Conservation (phyloP, 2,888 invertebrate species). For the Lasioglossum lativentre region DNA sequence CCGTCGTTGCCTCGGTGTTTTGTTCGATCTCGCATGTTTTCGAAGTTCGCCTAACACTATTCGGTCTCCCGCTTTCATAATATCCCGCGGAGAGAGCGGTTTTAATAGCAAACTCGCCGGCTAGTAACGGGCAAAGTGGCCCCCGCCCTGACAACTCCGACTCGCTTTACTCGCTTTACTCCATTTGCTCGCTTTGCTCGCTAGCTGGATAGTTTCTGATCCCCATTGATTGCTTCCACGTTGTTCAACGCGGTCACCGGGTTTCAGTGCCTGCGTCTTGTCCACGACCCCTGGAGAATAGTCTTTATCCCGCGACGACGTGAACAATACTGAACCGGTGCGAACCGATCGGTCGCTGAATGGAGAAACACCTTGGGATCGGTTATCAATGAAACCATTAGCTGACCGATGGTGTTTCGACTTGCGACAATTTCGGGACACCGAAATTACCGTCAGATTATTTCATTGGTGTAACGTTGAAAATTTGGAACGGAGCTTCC, state of each 20-base stretch:
- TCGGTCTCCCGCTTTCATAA: background rate
- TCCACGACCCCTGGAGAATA: background rate
- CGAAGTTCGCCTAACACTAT: background rate
- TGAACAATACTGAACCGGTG: background rate
- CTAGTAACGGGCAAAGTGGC: background rate
- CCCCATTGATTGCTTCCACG: slow-evolving; percentile 14
- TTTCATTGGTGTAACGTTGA: background rate
- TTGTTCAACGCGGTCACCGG: background rate
- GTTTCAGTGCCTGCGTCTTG: background rate
- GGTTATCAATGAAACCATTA: background rate
- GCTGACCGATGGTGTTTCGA: background rate
- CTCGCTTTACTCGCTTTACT: background rate
- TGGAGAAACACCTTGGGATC: background rate
- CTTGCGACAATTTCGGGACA: background rate
- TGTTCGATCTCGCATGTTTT: background rate
- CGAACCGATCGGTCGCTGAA: background rate
- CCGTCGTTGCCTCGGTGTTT: background rate
- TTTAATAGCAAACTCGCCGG: slow-evolving; percentile 2
- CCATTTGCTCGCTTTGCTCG: background rate
- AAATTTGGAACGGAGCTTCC: too few species aligned
- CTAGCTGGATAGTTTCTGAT: background rate
- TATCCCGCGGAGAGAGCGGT: background rate
- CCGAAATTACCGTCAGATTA: background rate
- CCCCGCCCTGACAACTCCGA: background rate
- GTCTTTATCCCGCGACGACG: background rate